phyloP scores from a whole-genome alignment of 1,140 invertebrate genomes.

The Scaptomyza hsui region DNA sequence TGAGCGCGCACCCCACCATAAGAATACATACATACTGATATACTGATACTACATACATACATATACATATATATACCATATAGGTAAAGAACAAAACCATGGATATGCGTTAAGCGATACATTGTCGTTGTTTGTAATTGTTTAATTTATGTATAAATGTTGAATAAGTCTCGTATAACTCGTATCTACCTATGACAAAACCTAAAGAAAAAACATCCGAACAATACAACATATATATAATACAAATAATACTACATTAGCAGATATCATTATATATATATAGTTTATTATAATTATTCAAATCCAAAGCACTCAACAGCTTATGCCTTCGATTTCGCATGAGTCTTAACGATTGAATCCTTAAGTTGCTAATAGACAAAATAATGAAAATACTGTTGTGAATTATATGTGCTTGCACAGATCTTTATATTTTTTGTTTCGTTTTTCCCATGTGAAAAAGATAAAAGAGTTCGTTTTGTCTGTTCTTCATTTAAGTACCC shows the following conservation, averaged over 20 bases:
- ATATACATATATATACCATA: slow-evolving; percentile 26
- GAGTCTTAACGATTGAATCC: slow-evolving; percentile 24
- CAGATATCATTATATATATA: slow-evolving; percentile 24
- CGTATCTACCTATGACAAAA: slow-evolving; percentile 21
- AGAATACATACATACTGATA: slow-evolving; percentile 29
- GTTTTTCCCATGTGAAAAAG: not conserved
- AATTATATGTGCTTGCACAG: slow-evolving; percentile 59
- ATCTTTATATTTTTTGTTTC: slow-evolving; percentile 23
- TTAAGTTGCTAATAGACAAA: slow-evolving; percentile 16
- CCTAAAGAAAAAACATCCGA: slow-evolving; percentile 9
- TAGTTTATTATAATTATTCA: slow-evolving; percentile 26
- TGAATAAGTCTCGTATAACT: slow-evolving; percentile 56
- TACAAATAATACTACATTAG: slow-evolving; percentile 6
- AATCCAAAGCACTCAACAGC: slow-evolving; percentile 26
- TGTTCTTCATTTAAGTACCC: slow-evolving; percentile 8
- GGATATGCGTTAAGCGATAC: slow-evolving; percentile 46
- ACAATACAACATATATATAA: slow-evolving; percentile 28
- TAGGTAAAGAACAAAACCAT: slow-evolving; percentile 5
- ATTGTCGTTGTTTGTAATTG: slow-evolving; percentile 70
- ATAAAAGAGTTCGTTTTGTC: slow-evolving; percentile 14
- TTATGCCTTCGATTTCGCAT: slow-evolving; percentile 58
- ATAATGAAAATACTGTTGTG: slow-evolving; percentile 29
- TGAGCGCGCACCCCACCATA: slow-evolving; percentile 57
- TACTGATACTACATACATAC: slow-evolving; percentile 11
- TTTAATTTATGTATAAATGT: slow-evolving; percentile 74